Percentiles rank a stretch among this genome's conserved stretches.
These are phyloP conservation scores for Notothenia coriiceps DNA, from an alignment of 2,113 vertebrate species.

Conservation along the genomic window DNA sequence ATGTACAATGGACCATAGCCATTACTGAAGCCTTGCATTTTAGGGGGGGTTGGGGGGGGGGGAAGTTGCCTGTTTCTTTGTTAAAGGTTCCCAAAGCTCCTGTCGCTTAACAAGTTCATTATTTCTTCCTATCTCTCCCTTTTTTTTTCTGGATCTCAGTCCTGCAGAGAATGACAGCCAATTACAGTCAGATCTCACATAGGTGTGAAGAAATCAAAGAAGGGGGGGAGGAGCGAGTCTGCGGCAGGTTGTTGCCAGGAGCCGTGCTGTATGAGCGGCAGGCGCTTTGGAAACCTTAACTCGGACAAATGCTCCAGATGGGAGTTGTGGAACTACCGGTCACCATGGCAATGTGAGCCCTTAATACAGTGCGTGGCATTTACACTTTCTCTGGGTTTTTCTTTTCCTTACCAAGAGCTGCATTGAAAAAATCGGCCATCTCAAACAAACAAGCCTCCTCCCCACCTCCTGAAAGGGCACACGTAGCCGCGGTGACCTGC, in stretches of 20 bases:
- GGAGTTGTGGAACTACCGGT: constrained; percentile 65
- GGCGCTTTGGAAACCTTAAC: constrained; percentile 68
- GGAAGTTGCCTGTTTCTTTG: constrained; percentile 40
- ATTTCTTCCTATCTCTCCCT: constrained; percentile 38
- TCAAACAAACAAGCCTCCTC: constrained; percentile 29
- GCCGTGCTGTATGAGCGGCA: constrained; percentile 47
- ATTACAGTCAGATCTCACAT: constrained; percentile 55
- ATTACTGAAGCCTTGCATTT: constrained; percentile 81
- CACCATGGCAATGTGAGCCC: constrained; percentile 74
- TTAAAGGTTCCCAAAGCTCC: constrained; percentile 63
- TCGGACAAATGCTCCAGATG: constrained; percentile 66
- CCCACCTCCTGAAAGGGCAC: constrained; percentile 35
- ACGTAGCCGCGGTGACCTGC: constrained; percentile 36
- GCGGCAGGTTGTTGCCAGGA: constrained; percentile 70
- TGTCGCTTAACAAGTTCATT: constrained; percentile 64
- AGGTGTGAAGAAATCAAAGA: constrained; percentile 59
- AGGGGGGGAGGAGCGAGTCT: constrained; percentile 15
- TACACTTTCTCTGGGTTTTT: constrained; percentile 18
- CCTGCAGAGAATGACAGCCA: constrained; percentile 61
- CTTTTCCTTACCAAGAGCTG: constrained; percentile 13
- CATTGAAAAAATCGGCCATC: constrained; percentile 36
- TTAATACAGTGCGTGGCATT: constrained; percentile 69
- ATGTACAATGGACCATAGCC: constrained; percentile 80
- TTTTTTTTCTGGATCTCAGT: neutral
- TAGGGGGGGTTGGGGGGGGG: neutral